A percentile compares a stretch with the other conserved stretches of the same genome.
Conservation (phyloP, 2,888 invertebrate genomes). For the Ditula angustiorana region DNA sequence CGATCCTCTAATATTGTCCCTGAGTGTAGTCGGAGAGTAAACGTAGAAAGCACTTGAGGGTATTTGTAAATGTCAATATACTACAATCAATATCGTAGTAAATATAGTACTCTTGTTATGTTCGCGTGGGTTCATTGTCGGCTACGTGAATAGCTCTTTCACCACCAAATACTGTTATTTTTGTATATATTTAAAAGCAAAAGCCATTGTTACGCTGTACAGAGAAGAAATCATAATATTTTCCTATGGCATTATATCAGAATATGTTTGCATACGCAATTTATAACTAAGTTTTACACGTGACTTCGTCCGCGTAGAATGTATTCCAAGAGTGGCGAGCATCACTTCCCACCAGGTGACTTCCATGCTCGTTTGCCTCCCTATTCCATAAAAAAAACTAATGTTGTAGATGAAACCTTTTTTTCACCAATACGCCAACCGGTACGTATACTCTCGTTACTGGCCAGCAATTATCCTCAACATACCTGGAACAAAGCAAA, state of each 20-base stretch:
- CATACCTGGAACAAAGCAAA: conserved; percentile 40
- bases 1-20: too few relatives aligned
- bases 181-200: background rate
- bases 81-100: conserved; percentile 21
- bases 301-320: too few relatives aligned
- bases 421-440: conserved; percentile 11
- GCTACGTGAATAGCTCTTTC: conserved; percentile 46
- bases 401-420: background rate
- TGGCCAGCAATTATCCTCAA: conserved; percentile 34
- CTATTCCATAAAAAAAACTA: too few relatives aligned
- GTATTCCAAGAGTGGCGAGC: too few relatives aligned
- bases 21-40: background rate
- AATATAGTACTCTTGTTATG: background rate
- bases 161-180: conserved; percentile 7
- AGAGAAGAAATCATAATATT: background rate
- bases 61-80: background rate
- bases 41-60: background rate
- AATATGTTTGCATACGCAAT: too few relatives aligned
- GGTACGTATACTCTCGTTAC: background rate
- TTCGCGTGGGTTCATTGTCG: conserved; percentile 48
- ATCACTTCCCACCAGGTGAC: too few relatives aligned
- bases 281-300: too few relatives aligned
- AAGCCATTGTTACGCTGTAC: background rate
- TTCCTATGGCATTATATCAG: background rate
- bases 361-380: too few relatives aligned